A percentile compares a stretch with the other conserved stretches of the same genome.
These are phyloP conservation scores for Drosophila ironensis DNA, from an alignment of 1,140 invertebrate genomes.

Conservation along the genomic window DNA sequence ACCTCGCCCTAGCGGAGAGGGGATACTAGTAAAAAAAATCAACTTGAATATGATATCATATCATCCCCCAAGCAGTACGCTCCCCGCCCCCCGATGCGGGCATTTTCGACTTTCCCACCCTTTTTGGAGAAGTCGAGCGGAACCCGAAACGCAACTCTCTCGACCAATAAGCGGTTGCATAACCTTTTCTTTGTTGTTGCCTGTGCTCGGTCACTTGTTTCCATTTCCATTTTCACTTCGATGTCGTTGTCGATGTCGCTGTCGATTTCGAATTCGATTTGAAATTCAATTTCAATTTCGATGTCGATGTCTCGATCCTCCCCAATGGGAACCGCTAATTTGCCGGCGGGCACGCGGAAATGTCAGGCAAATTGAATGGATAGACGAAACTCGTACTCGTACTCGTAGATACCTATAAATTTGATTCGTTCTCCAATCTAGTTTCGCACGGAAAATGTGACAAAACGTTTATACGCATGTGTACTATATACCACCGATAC, in stretches of 20 bases:
- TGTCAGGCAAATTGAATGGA: slow-evolving; percentile 12
- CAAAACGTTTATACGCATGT: too few relatives aligned
- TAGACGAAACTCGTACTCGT: too few relatives aligned
- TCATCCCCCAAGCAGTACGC: slow-evolving; percentile 3
- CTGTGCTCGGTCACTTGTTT: neutral
- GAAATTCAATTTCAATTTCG: slow-evolving; percentile 13
- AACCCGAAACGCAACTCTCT: slow-evolving; percentile 24
- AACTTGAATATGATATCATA: slow-evolving; percentile 20
- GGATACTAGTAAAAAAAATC: too few relatives aligned
- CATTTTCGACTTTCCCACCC: slow-evolving; percentile 9
- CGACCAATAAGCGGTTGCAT: slow-evolving; percentile 28
- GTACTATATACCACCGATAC: too few relatives aligned
- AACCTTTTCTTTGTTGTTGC: slow-evolving; percentile 20
- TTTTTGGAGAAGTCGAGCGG: slow-evolving; percentile 15
- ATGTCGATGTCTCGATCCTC: slow-evolving; percentile 11
- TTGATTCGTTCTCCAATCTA: slow-evolving; percentile 13
- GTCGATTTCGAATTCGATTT: slow-evolving; percentile 5
- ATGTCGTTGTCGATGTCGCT: too few relatives aligned
- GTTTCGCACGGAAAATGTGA: neutral
- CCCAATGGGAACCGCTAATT: neutral
- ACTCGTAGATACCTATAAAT: too few relatives aligned
- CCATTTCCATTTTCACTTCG: slow-evolving; percentile 7
- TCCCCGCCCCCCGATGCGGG: neutral
- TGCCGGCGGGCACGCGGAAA: slow-evolving; percentile 1
- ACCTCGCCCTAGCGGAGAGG: too few relatives aligned